Evolutionary conservation across 1,140 invertebrate species (phyloP), one percentile per base, ranked within the genome.

Genomic region (Leptonema lineaticorne): DNA sequence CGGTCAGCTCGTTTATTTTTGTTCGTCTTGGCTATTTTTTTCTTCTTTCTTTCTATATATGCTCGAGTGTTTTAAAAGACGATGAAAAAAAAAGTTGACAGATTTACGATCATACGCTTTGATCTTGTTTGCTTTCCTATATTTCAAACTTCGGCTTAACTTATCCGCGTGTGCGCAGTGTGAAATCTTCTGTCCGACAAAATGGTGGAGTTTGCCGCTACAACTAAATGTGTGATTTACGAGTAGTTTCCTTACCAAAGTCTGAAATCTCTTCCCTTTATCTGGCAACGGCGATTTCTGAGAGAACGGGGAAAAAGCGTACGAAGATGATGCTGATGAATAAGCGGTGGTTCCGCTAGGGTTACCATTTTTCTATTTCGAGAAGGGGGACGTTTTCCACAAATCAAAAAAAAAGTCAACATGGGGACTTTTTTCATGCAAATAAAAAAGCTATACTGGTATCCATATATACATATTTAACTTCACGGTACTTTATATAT

Each of bases 221-320:
- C n/a, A n/a, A n/a, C n/a, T n/a, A n/a, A n/a, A n/a, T n/a, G n/a
- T 46, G 56, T 72, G 70, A 72, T 72, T 72, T 69, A 69, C 68
- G 67, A 3, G 1, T 62, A 7, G 7, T 28, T 16, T 2, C 26
- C 57, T 20, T 8, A 30, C 16, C 6, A 11, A 6, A 22, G n/a
- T 14, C 6, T 18, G 22, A 2, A 4, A 2, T 62, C 29, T 4
- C 2, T 20, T 16, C 24, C 45, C 33, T 27, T 62, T 27, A 41
- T 45, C 57, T 59, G 14, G 37, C 37, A 9, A 41, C 37, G n/a
- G n/a, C n/a, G n/a, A 8, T 8, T 37, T 37, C n/a, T 8, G 7
- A 37, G 7, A 37, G 7, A 7, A n/a, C 33, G 7, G 33, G 33
- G 33, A 37, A 37, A n/a, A 37, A n/a, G n/a, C 7, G 33, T 37